Percentiles rank a stretch among this genome's conserved stretches.
Evolutionary conservation across 2,888 invertebrate species (phyloP).

Genomic region (Helicoverpa assulta): DNA sequence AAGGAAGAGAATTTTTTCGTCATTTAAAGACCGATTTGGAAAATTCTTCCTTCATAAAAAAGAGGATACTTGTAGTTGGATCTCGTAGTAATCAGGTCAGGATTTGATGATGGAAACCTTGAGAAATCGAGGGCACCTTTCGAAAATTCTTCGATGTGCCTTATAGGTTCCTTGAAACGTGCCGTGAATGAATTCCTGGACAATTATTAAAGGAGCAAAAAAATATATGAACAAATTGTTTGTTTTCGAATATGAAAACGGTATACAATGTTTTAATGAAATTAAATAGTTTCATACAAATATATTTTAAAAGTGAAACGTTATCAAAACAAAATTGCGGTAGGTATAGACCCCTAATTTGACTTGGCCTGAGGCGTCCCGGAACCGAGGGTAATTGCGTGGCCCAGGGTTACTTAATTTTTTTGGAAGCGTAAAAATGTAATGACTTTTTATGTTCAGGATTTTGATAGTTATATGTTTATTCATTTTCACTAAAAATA

Average conservation of each 20-base stretch:
- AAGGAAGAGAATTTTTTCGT: too few relatives aligned
- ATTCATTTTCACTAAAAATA: background rate
- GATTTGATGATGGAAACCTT: too few relatives aligned
- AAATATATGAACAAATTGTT: background rate
- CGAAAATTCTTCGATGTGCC: too few relatives aligned
- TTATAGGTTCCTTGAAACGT: too few relatives aligned
- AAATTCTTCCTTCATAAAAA: too few relatives aligned
- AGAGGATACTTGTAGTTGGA: too few relatives aligned
- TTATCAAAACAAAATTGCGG: slow-evolving; percentile 21
- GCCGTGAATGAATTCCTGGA: too few relatives aligned
- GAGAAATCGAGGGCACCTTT: too few relatives aligned
- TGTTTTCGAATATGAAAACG: background rate
- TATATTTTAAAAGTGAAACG: background rate
- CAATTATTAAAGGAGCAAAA: too few relatives aligned
- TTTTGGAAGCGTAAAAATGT: slow-evolving; percentile 24
- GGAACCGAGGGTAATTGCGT: slow-evolving; percentile 25
- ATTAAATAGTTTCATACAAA: background rate
- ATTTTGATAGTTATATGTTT: slow-evolving; percentile 15
- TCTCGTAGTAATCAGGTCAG: too few relatives aligned
- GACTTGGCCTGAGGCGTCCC: slow-evolving; percentile 4
- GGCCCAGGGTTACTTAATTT: slow-evolving; percentile 23
- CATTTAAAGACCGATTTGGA: too few relatives aligned
- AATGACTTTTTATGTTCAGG: slow-evolving; percentile 17
- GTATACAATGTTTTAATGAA: background rate
- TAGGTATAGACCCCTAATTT: slow-evolving; percentile 20